Conservation (phyloP, 2,113 vertebrate species). For the Hippocampus mohnikei region DNA sequence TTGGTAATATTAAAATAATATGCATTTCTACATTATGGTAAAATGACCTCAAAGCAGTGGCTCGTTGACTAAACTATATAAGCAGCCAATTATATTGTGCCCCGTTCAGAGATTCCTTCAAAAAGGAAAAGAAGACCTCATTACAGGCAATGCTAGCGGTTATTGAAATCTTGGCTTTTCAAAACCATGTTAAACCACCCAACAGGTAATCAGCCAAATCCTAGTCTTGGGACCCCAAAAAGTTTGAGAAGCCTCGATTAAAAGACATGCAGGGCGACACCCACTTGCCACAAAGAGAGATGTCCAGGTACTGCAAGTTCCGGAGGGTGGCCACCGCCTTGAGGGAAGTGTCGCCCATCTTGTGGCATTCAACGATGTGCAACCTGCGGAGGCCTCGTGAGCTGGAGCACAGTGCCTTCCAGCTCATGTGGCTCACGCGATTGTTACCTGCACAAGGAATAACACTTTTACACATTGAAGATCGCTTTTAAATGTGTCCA, state of each 20-base stretch:
- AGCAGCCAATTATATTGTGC: too few relatives aligned
- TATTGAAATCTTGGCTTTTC: too few relatives aligned
- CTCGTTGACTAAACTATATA: too few relatives aligned
- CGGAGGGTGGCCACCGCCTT: constrained; percentile 67
- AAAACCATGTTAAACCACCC: too few relatives aligned
- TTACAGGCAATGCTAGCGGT: too few relatives aligned
- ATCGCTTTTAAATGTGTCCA: neutral
- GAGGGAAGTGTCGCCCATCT: constrained; percentile 72
- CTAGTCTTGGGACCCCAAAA: neutral
- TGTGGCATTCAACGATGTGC: constrained; percentile 70
- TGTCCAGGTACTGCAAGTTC: constrained; percentile 70
- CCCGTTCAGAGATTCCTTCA: too few relatives aligned
- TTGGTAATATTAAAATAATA: too few relatives aligned
- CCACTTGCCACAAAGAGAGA: constrained; percentile 78
- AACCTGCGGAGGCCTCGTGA: constrained; percentile 73
- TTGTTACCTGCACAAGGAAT: constrained; percentile 68
- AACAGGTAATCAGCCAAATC: too few relatives aligned
- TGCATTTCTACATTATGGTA: too few relatives aligned
- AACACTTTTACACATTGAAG: neutral
- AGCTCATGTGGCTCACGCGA: constrained; percentile 73
- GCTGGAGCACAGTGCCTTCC: constrained; percentile 68
- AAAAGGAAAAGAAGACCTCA: too few relatives aligned
- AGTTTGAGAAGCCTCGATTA: neutral
- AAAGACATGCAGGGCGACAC: neutral
- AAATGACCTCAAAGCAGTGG: too few relatives aligned